Base-by-base conservation (phyloP, 1,140 invertebrate species). In the Ladona fulva region DNA sequence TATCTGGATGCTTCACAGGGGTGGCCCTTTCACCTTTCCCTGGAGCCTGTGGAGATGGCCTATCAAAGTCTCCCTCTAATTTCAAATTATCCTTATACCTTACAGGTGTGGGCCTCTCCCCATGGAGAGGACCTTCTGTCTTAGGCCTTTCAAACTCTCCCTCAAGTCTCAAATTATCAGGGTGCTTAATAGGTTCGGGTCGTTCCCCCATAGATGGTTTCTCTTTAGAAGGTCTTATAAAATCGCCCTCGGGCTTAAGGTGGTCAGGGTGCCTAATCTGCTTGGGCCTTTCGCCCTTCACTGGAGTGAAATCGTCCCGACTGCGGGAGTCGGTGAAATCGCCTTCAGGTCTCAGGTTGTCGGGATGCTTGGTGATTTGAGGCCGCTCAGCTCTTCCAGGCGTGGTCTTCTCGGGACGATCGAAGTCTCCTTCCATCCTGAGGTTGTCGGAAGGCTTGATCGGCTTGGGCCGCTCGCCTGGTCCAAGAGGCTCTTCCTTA, bases 381-480 rank as follows among this genome's bases (percentile, higher is more conserved):
- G 87, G 87, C 79, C 90, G 84, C 82, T 92, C 89, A 0, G 88
- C 89, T 76, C 82, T 85, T 8, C 88, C 84, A 1, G 88, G 83
- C 79, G 78, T 77, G 77, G 79, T 78, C 10, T 76, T 76, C 22
- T 79, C 44, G 10, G 83, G 84, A 59, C 80, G 82, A 77, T 86
- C 85, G 80, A 89, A 89, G 16, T 89, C 85, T 29, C 89, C 89
- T 81, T 91, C 89, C 0, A 87, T 85, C 80, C 83, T 86, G 0
- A 90, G 82, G 81, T 91, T 90, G 80, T 91, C 89, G 74, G 86
- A 80, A 24, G 88, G 89, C 83, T 85, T 88, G 24, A 86, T 86
- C 3, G 83, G 83, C 12, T 84, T 81, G 11, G 85, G 82, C 24
- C 88, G 81, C 74, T 90, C 89, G 0, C 85, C 87, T 14, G 88